Conservation (phyloP, 2,113 vertebrate genomes). For the Thamnaconus septentrionalis region DNA sequence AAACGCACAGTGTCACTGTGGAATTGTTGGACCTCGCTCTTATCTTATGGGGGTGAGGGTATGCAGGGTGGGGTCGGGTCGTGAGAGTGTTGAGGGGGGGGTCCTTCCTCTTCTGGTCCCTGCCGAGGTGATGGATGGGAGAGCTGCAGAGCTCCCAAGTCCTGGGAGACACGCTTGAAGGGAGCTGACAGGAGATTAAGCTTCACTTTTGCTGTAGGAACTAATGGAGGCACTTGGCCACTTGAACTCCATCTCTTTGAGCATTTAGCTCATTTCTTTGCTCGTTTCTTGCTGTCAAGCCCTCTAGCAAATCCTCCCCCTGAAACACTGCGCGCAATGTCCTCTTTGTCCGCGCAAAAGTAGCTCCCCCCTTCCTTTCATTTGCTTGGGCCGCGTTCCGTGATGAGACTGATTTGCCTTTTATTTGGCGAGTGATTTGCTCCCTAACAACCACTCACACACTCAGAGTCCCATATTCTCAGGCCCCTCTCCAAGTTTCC, state of each 20-base stretch:
- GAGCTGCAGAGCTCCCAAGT: constrained; percentile 46
- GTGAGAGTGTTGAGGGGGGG: constrained; percentile 42
- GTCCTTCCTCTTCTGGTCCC: constrained; percentile 46
- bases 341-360: constrained; percentile 13
- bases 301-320: constrained; percentile 51
- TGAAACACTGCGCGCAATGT: constrained; percentile 14
- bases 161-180: constrained; percentile 55
- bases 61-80: constrained; percentile 68
- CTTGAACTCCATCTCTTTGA: constrained; percentile 54
- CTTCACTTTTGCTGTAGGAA: constrained; percentile 40
- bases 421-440: background rate
- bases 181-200: constrained; percentile 65
- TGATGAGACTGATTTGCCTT: constrained; percentile 10
- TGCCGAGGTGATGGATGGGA: constrained; percentile 65
- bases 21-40: constrained; percentile 57
- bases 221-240: constrained; percentile 57
- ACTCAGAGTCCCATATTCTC: constrained; percentile 10
- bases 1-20: constrained; percentile 50
- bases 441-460: background rate
- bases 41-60: background rate
- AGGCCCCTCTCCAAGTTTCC: constrained; percentile 14
- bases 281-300: constrained; percentile 43
- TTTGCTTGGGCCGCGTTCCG: constrained; percentile 24
- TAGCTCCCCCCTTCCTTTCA: constrained; percentile 5
- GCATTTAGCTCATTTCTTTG: constrained; percentile 58